Evolutionary conservation across 2,113 vertebrate genomes (phyloP), one percentile per base, ranked within the genome.

Genomic region (Protobothrops mucrosquamatus): DNA sequence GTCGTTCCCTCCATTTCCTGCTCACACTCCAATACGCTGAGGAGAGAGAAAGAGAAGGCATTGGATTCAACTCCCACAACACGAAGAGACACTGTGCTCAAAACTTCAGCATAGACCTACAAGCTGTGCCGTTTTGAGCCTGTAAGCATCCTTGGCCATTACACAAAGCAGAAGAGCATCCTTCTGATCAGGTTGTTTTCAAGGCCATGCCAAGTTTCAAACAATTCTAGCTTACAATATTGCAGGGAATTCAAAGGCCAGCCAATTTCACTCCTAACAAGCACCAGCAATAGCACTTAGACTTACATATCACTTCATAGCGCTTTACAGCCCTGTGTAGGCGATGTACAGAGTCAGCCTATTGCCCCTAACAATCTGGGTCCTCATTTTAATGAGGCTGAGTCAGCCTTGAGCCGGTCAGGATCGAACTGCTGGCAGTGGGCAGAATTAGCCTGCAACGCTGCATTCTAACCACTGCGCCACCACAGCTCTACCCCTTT

Each of bases 1-100:
- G 96, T 98, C 85, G 97, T 98, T 90, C 97, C 97, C 15, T 99
- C 98, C 0, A 92, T 46, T 93, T 98, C 98, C 91, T 97, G 95
- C 10, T 99, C 98, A 74, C 96, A 97, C 54, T 98, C 96, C 89
- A 97, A 7, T 0, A 1, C 92, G 88, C 98, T 98, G 95, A 90
- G 90, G 7, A 57, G 2, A 74, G 94, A 54, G 39, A 24, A 20
- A 88, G 55, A 6, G 10, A 52, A 43, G 1, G 3, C 74, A 46
- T 14, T 14, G 15, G 51, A 24, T 61, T 61, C 7, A 4, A 23
- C 11, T 48, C 10, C 51, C 15, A 24, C 61, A 48, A 26, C 51
- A 81, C 23, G 51, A n/a, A 56, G 8, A 46, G 3, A 2, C 23
- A 9, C 0, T 51, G 2, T 3, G 59, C 59, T 88, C 56, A 74